Percentiles rank a stretch among this genome's conserved stretches.
Evolutionary conservation across 92 coral and sea anemone genomes (phyloP).

Genomic region (Meandrina meandrites): DNA sequence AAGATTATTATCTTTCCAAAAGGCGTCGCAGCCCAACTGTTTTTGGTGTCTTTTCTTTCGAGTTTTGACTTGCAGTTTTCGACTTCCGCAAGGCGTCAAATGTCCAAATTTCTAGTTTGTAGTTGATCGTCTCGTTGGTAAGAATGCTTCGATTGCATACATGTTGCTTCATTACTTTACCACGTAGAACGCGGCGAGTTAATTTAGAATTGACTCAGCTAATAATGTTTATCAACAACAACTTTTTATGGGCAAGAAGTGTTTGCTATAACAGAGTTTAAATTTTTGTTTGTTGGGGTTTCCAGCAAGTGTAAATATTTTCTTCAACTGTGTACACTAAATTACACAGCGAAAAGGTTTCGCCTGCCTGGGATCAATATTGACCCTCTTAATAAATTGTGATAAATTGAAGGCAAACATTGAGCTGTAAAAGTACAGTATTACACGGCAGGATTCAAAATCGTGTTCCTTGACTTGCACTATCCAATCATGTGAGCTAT

Average conservation of each 20-base stretch:
- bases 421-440: slow-evolving; percentile 8
- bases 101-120: not conserved
- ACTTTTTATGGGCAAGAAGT: slow-evolving; percentile 7
- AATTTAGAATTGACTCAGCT: slow-evolving; percentile 26
- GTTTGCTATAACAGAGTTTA: slow-evolving; percentile 3
- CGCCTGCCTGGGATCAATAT: not conserved
- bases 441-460: not conserved
- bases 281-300: slow-evolving; percentile 8
- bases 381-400: slow-evolving; percentile 20
- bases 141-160: not conserved
- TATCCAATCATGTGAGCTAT: not conserved
- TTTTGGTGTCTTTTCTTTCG: not conserved
- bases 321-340: slow-evolving; percentile 1
- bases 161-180: not conserved
- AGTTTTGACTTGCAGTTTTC: not conserved
- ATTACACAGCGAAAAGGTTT: not conserved
- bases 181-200: not conserved
- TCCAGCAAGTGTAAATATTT: not conserved
- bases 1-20: slow-evolving; percentile 5
- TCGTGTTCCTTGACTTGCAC: not conserved
- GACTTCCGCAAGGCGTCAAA: not conserved
- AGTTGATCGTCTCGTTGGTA: not conserved
- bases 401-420: slow-evolving; percentile 10
- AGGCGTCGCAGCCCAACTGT: not conserved
- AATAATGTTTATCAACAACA: slow-evolving; percentile 21